Evolutionary conservation across 37 sponge, comb jelly and placozoan species (phyloP).

Genomic region (Theonella swinhoei): DNA sequence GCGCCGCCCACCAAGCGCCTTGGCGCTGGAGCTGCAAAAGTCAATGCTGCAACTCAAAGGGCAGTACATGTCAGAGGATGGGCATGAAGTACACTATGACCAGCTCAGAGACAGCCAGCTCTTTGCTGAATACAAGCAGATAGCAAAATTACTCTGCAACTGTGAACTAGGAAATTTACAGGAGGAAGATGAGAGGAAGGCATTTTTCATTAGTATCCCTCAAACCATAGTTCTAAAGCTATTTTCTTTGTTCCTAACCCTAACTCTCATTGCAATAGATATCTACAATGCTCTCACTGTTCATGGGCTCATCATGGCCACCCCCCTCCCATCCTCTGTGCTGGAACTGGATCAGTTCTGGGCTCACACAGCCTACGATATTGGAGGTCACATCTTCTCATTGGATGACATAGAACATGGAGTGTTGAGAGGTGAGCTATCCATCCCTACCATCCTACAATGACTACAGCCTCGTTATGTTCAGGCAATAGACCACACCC

Average conservation of each 20-base stretch:
- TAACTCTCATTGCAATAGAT: conserved; percentile 43
- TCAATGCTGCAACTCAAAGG: conserved; percentile 72
- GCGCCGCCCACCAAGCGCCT: conserved; percentile 12
- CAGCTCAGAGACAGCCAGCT: conserved; percentile 35
- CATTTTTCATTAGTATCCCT: conserved; percentile 93
- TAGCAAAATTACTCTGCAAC: conserved; percentile 13
- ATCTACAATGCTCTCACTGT: conserved; percentile 86
- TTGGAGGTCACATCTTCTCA: conserved; percentile 74
- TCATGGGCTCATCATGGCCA: conserved; percentile 62
- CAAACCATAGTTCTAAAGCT: neutral
- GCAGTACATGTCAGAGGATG: conserved; percentile 67
- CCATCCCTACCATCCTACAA: neutral
- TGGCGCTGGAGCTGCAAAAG: conserved; percentile 60
- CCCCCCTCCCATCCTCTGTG: conserved; percentile 68
- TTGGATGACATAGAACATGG: conserved; percentile 95
- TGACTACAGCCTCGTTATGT: neutral
- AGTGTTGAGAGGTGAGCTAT: conserved; percentile 73
- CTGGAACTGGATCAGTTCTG: conserved; percentile 79
- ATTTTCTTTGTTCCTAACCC: conserved; percentile 5
- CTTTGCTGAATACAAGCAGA: conserved; percentile 49
- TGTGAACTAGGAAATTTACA: conserved; percentile 41
- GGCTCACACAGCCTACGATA: conserved; percentile 70
- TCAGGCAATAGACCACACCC: conserved; percentile 85
- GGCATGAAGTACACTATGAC: conserved; percentile 72
- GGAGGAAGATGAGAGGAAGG: conserved; percentile 50